phyloP scores from a whole-genome alignment of 2,888 invertebrate species.

The Dione vanillae region DNA sequence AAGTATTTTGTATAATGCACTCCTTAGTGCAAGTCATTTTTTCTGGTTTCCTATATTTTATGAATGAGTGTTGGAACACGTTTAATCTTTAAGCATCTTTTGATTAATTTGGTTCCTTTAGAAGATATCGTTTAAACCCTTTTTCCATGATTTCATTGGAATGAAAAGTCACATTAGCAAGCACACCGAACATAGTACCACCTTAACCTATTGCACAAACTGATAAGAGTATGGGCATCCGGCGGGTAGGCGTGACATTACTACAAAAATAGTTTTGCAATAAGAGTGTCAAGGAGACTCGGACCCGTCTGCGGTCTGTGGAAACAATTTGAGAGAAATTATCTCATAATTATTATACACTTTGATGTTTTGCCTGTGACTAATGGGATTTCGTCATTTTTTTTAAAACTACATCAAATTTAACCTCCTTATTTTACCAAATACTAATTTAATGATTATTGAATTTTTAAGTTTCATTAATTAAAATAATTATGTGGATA shows the following conservation, averaged over 20 bases:
- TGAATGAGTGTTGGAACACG: no score
- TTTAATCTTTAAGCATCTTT: no score
- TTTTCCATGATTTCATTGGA: no score
- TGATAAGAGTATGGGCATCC: conserved; percentile 29
- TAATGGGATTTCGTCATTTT: conserved; percentile 3
- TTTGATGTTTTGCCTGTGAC: conserved; percentile 15
- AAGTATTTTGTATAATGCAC: no score
- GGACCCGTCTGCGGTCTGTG: conserved; percentile 23
- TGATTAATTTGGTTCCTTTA: no score
- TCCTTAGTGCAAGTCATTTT: no score
- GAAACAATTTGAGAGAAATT: conserved; percentile 22
- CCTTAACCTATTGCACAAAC: conserved; percentile 22
- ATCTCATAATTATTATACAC: conserved; percentile 15
- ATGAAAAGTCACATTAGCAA: no score
- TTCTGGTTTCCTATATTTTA: no score
- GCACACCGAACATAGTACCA: background rate
- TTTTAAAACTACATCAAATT: conserved; percentile 6
- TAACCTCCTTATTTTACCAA: background rate
- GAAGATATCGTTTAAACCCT: no score
- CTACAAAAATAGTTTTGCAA: conserved; percentile 40
- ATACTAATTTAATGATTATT: background rate
- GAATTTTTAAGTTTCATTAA: background rate
- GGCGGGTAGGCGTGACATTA: conserved; percentile 33
- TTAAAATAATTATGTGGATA: background rate
- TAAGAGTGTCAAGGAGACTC: conserved; percentile 43